Percentiles rank a stretch among this genome's conserved stretches.
phyloP scores from a whole-genome alignment of 2,888 invertebrate genomes.

The Brenthis daphne region DNA sequence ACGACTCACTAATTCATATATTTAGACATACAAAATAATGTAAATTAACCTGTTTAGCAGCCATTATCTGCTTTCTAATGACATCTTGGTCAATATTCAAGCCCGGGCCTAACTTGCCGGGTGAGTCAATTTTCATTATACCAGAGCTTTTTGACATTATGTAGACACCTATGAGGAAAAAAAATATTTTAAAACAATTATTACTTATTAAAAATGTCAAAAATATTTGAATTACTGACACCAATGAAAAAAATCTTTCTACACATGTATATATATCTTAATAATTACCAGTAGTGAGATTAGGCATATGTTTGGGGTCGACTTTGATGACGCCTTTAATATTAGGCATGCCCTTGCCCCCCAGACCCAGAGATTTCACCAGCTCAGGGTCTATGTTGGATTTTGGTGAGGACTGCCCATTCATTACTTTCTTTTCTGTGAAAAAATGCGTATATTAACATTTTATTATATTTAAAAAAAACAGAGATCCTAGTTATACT shows the following conservation, averaged over 20 bases:
- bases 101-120: constrained; percentile 79
- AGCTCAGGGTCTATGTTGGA: constrained; percentile 76
- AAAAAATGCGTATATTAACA: constrained; percentile 41
- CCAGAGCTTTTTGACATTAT: constrained; percentile 90
- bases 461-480: too few species aligned
- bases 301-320: constrained; percentile 87
- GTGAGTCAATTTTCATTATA: constrained; percentile 87
- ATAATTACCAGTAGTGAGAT: constrained; percentile 74
- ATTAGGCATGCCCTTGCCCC: constrained; percentile 79
- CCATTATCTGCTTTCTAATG: constrained; percentile 76
- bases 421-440: constrained; percentile 73
- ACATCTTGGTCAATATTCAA: constrained; percentile 77
- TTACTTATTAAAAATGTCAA: neutral
- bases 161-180: constrained; percentile 83
- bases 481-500: neutral
- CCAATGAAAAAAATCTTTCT: neutral
- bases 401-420: constrained; percentile 76
- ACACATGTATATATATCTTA: neutral
- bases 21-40: neutral
- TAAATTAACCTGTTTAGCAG: constrained; percentile 73
- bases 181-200: neutral
- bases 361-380: constrained; percentile 77
- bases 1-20: too few species aligned
- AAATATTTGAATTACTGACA: neutral
- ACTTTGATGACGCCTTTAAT: constrained; percentile 88